A percentile compares a stretch with the other conserved stretches of the same genome.
phyloP scores from a whole-genome alignment of 2,113 vertebrate species.

The Neodontobutis hainanensis region DNA sequence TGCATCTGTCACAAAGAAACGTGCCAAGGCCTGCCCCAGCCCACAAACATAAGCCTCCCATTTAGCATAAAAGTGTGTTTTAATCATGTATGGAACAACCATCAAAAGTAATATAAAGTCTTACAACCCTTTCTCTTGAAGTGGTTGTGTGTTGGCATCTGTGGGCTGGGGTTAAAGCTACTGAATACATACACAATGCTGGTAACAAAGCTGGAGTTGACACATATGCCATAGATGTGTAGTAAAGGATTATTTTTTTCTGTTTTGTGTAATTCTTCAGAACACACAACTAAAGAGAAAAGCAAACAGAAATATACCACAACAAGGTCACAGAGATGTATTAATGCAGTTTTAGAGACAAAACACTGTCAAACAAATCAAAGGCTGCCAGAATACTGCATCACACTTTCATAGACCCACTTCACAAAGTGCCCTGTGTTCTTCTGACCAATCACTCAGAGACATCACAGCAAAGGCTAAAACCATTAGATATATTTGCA shows the following conservation, averaged over 20 bases:
- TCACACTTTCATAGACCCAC: background rate
- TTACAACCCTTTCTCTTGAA: conserved; percentile 16
- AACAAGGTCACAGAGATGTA: background rate
- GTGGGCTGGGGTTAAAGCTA: conserved; percentile 18
- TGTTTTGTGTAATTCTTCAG: background rate
- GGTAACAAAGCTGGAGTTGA: background rate
- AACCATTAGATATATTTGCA: background rate
- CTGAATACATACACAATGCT: conserved; percentile 23
- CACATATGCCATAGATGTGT: background rate
- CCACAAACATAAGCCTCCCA: conserved; percentile 5
- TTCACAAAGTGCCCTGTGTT: background rate
- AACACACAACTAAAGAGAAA: background rate
- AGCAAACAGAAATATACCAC: background rate
- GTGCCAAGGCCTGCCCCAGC: conserved; percentile 38
- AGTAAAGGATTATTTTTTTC: conserved; percentile 2
- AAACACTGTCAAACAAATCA: background rate
- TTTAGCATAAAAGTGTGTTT: conserved; percentile 35
- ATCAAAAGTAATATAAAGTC: conserved; percentile 16
- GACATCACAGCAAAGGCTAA: background rate
- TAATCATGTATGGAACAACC: background rate
- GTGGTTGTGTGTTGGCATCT: conserved; percentile 13
- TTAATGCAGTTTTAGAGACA: background rate
- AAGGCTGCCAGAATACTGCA: background rate
- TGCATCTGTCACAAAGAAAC: conserved; percentile 39
- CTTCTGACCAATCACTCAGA: conserved; percentile 14